Evolutionary conservation across 2,888 invertebrate species (phyloP).

Genomic region (Coelinius sp.): DNA sequence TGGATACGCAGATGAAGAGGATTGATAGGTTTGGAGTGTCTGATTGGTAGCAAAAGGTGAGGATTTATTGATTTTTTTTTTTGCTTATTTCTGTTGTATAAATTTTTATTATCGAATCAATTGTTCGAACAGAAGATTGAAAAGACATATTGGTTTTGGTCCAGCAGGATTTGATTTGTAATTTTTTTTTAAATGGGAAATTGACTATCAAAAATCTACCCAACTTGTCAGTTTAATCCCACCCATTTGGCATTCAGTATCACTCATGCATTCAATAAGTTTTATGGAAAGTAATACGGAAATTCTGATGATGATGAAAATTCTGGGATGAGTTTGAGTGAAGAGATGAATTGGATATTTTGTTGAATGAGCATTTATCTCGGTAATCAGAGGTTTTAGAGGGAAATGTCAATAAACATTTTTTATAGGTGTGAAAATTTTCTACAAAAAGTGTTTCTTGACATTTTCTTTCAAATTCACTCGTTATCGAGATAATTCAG

Average conservation of each 20-base stretch:
- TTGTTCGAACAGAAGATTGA: not conserved
- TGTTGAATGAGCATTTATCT: too few species aligned
- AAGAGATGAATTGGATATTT: too few species aligned
- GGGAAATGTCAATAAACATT: too few species aligned
- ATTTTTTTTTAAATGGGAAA: constrained; percentile 7
- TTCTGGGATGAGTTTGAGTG: not conserved
- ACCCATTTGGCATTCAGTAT: constrained; percentile 10
- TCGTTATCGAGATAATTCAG: too few species aligned
- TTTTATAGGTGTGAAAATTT: too few species aligned
- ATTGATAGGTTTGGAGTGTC: constrained; percentile 87
- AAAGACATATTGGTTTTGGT: not conserved
- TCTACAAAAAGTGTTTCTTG: too few species aligned
- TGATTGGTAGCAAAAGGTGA: constrained; percentile 73
- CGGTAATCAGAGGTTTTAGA: too few species aligned
- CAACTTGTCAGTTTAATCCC: not conserved
- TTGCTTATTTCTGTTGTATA: constrained; percentile 31
- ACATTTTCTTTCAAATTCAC: too few species aligned
- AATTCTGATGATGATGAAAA: not conserved
- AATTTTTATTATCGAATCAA: not conserved
- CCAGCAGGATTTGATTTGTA: constrained; percentile 9
- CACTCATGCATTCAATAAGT: not conserved
- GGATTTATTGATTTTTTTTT: constrained; percentile 3
- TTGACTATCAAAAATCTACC: constrained; percentile 26
- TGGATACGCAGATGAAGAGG: constrained; percentile 87
- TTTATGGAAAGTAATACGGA: not conserved